These are phyloP conservation scores for Lacanobia oleracea DNA, from an alignment of 2,888 invertebrate species.

Conservation along the genomic window DNA sequence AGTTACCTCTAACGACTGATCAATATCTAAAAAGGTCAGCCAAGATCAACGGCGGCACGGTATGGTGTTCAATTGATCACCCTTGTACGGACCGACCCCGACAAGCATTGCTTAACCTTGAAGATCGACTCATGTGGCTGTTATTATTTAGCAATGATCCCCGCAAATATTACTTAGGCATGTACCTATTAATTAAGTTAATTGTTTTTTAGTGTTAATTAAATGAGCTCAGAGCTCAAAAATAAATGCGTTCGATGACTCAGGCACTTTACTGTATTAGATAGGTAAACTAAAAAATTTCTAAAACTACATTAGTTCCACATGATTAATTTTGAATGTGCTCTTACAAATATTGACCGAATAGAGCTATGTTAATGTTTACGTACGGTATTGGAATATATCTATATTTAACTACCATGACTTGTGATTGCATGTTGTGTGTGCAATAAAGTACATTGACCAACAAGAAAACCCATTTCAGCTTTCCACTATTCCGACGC, in stretches of 20 bases:
- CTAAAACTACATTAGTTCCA: slow-evolving; percentile 17
- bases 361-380: background rate
- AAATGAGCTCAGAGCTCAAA: background rate
- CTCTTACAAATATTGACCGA: slow-evolving; percentile 9
- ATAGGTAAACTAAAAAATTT: slow-evolving; percentile 11
- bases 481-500: background rate
- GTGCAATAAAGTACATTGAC: no score
- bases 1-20: no score
- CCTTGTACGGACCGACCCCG: no score
- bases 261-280: slow-evolving; percentile 21
- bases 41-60: no score
- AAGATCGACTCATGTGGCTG: no score
- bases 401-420: background rate
- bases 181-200: no score
- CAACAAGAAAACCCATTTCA: background rate
- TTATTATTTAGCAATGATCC: background rate
- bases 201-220: background rate
- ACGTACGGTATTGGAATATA: background rate
- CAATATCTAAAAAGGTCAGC: no score
- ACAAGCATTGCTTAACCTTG: no score
- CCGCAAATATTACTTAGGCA: no score
- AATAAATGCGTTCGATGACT: slow-evolving; percentile 43
- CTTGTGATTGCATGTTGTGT: no score
- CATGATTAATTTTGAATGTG: slow-evolving; percentile 25
- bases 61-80: no score